These are phyloP conservation scores for Coptotermes formosanus DNA, from an alignment of 1,140 invertebrate genomes.

Conservation along the genomic window DNA sequence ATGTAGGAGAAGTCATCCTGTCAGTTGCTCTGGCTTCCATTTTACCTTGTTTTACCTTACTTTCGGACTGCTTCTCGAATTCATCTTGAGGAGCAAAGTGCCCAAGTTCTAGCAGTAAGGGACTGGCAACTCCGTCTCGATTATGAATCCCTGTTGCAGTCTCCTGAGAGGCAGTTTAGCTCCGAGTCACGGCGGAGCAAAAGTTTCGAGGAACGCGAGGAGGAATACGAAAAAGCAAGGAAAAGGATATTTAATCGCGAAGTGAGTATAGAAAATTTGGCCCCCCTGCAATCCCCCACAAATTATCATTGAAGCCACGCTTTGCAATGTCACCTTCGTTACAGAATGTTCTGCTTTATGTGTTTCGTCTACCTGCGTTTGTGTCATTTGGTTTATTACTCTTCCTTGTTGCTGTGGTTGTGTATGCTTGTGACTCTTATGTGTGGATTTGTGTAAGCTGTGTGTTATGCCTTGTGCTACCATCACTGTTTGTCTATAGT, in stretches of 20 bases:
- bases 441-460: neutral
- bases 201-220: conserved; percentile 87
- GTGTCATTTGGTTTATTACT: neutral
- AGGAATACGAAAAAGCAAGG: conserved; percentile 79
- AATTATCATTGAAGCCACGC: neutral
- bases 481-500: too few relatives aligned
- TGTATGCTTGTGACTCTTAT: neutral
- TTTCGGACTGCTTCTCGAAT: too few relatives aligned
- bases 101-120: neutral
- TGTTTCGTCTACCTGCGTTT: neutral
- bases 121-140: neutral
- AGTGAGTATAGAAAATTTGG: conserved; percentile 6
- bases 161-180: conserved; percentile 59
- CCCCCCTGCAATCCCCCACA: conserved; percentile 9
- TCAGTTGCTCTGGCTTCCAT: too few relatives aligned
- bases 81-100: neutral
- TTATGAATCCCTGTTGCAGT: conserved; percentile 40
- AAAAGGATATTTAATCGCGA: conserved; percentile 75
- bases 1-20: too few relatives aligned
- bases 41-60: too few relatives aligned
- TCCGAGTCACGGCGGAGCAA: conserved; percentile 73
- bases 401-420: neutral
- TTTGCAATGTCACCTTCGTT: neutral
- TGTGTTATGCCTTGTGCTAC: neutral
- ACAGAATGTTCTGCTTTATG: neutral